Conservation (phyloP, 2,113 vertebrate genomes). For the Salvelinus alpinus region DNA sequence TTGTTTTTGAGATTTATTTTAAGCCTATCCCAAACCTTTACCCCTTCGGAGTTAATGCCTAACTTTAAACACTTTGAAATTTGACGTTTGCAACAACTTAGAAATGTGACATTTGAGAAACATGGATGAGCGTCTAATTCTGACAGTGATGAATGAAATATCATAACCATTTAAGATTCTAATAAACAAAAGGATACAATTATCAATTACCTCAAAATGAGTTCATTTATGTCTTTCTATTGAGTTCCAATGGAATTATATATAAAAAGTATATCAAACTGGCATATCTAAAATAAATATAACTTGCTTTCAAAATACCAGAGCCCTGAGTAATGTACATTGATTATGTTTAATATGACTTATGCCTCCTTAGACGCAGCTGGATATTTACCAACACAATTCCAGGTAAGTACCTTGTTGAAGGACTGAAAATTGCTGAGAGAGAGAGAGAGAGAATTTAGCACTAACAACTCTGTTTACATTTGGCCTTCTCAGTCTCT, state of each 20-base stretch:
- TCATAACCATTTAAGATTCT: no score
- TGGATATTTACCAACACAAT: background rate
- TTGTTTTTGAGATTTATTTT: no score
- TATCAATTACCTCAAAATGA: background rate
- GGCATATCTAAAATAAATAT: background rate
- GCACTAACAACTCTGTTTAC: background rate
- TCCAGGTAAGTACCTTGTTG: background rate
- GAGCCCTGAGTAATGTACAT: background rate
- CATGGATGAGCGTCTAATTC: no score
- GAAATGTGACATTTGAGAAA: no score
- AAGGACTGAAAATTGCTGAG: background rate
- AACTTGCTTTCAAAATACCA: background rate
- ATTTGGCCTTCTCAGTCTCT: background rate
- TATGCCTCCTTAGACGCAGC: background rate
- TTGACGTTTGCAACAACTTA: no score
- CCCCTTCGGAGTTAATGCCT: no score
- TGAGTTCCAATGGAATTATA: background rate
- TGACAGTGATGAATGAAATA: no score
- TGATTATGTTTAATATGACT: slow-evolving; percentile 1
- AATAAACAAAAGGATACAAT: background rate
- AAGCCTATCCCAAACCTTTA: no score
- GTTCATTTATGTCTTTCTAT: background rate
- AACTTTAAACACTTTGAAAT: no score
- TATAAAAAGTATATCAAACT: background rate
- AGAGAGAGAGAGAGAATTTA: background rate